Evolutionary conservation across 2,888 invertebrate genomes (phyloP), one percentile per base, ranked within the genome.

Genomic region (Drosophila fulvimacula): DNA sequence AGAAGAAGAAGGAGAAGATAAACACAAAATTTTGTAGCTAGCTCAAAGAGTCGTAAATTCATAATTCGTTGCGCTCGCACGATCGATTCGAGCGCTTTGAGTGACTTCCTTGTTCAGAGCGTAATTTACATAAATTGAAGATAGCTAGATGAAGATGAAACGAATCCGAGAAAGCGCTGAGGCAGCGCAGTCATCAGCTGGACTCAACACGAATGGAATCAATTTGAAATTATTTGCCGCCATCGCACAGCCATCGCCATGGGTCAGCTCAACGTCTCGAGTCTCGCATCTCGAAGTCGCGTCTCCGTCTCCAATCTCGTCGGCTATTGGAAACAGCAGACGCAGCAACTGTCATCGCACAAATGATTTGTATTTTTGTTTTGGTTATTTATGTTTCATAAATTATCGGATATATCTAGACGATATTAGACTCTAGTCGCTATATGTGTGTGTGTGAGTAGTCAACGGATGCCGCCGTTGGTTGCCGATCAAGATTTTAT

Each of bases 301-400:
- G n/a, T n/a, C n/a, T n/a, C n/a, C n/a, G 46, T 42, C 38, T 48
- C 30, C 10, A 55, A 53, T 32, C 48, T 41, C 41, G 27, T 15
- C 44, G 15, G 72, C 70, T 66, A 76, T 73, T 76, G 81, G 59
- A 69, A 73, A 71, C 58, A 77, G 74, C 65, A 78, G 76, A 80
- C 81, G 81, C 78, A 77, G 76, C 80, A 81, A 90, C 92, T 90
- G 91, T 92, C 92, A 90, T 82, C 91, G 82, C 79, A 88, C 85
- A 89, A 91, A 91, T 91, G 92, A 91, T 92, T 91, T 92, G 91
- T 92, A 88, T 90, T 90, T 92, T 83, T 82, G 82, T 90, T 89
- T 89, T 81, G 74, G 78, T 91, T 90, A 91, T 91, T 90, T 91
- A 91, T 91, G 87, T 90, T 92, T 91, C 90, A 92, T 91, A 92